These are phyloP conservation scores for Rhinopomastus cyanomelas DNA, from an alignment of 2,113 vertebrate genomes.

Conservation along the genomic window DNA sequence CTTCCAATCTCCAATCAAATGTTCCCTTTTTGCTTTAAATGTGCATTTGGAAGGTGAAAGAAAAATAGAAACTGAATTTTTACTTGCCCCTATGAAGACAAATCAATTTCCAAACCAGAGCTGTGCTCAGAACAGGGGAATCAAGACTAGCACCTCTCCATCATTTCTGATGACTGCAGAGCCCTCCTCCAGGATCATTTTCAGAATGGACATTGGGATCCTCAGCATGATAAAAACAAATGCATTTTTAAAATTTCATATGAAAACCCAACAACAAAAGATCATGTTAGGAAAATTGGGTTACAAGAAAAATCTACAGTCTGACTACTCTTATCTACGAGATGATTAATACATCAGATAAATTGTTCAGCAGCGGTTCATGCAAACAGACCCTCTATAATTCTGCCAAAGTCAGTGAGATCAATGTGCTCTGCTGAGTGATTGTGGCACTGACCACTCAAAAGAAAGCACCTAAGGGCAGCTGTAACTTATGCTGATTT, in stretches of 20 bases:
- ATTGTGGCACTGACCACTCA: constrained; percentile 58
- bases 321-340: constrained; percentile 26
- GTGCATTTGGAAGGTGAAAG: background rate
- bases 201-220: background rate
- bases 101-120: background rate
- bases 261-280: background rate
- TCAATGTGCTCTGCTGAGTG: constrained; percentile 56
- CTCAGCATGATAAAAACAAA: background rate
- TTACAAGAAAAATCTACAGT: constrained; percentile 30
- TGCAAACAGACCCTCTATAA: constrained; percentile 55
- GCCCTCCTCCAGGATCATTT: background rate
- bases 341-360: constrained; percentile 65
- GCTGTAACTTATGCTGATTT: constrained; percentile 57
- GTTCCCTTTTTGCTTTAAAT: background rate
- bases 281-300: background rate
- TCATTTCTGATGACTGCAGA: background rate
- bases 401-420: constrained; percentile 62
- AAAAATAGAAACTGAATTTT: background rate
- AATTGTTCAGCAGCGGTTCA: constrained; percentile 56
- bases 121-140: background rate
- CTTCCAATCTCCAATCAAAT: background rate
- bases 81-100: background rate
- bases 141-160: background rate
- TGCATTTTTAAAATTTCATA: background rate
- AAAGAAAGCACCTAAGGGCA: constrained; percentile 55